Conservation (phyloP, 2,888 invertebrate species). For the Nowickia ferox region DNA sequence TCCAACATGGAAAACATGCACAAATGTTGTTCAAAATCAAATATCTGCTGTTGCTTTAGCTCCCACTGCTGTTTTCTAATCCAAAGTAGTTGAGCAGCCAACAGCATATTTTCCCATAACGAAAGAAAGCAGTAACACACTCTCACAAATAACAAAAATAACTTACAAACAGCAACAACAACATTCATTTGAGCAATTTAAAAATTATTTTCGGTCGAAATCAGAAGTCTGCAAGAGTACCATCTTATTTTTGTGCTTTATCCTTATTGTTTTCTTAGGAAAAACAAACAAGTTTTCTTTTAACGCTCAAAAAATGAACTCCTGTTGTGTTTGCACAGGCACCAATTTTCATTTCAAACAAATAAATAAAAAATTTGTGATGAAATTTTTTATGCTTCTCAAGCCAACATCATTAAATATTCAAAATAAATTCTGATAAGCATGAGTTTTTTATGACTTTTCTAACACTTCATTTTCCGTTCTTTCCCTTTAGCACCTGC, state of each 20-base stretch:
- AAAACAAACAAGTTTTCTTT: slow-evolving; percentile 11
- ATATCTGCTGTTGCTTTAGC: neutral
- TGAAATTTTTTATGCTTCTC: slow-evolving; percentile 21
- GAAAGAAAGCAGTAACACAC: neutral
- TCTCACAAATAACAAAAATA: slow-evolving; percentile 17
- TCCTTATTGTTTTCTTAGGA: no score
- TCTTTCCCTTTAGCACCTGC: neutral
- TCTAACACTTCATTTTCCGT: neutral
- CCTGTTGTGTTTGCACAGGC: neutral
- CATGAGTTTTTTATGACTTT: slow-evolving; percentile 7
- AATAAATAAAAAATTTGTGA: slow-evolving; percentile 15
- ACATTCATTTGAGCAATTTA: slow-evolving; percentile 23
- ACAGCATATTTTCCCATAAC: neutral
- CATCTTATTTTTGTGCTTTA: slow-evolving; percentile 6
- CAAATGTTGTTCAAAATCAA: slow-evolving; percentile 26
- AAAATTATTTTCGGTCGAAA: slow-evolving; percentile 15
- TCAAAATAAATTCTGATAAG: slow-evolving; percentile 39
- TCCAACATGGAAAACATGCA: slow-evolving; percentile 19
- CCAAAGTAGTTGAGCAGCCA: neutral
- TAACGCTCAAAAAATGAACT: slow-evolving; percentile 17
- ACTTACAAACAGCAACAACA: slow-evolving; percentile 22
- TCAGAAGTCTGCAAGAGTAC: neutral
- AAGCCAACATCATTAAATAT: slow-evolving; percentile 26
- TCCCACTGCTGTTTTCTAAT: slow-evolving; percentile 7
- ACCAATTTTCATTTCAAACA: neutral